Base-by-base conservation (phyloP, 1,140 invertebrate species). In the Periplaneta americana region DNA sequence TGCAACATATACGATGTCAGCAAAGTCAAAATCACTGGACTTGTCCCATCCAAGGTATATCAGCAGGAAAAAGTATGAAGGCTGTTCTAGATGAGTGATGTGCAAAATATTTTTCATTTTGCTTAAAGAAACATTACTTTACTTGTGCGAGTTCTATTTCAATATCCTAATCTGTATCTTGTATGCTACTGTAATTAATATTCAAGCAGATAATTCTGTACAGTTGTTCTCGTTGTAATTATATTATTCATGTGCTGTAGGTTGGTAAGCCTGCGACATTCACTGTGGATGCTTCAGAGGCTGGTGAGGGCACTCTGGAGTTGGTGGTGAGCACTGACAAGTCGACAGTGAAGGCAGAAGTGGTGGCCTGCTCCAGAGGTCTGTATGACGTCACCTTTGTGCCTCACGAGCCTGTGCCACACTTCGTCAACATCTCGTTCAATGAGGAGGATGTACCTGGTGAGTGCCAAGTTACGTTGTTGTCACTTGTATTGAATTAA, bases 381-480 rank as follows among this genome's bases (percentile, higher is more conserved):
- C 89, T 98, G 0, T 99, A 99, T 88, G 98, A 99, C 85, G 98
- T 99, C 0, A 98, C 97, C 0, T 99, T 99, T 88, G 93, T 98
- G 31, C 98, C 98, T 0, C 94, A 96, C 86, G 96, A 97, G 75
- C 91, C 94, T 15, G 94, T 95, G 80, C 92, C 96, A 9, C 98
- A 99, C 89, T 97, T 94, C 86, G 96, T 99, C 6, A 98, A 97
- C 85, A 98, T 99, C 81, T 97, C 96, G 13, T 99, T 99, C 88
- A 99, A 99, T 85, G 97, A 98, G 83, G 95, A 98, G 85, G 92
- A 95, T 80, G 95, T 98, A 15, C 95, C 96, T 84, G 91, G 93
- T 93, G 82, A 81, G 78, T 79, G n/a, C n/a, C n/a, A n/a, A n/a
- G n/a, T n/a, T n/a, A n/a, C n/a, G n/a, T n/a, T n/a, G n/a, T n/a